Evolutionary conservation across 2,888 invertebrate genomes (phyloP), one percentile per base, ranked within the genome.

Genomic region (Drosophila neutralis): DNA sequence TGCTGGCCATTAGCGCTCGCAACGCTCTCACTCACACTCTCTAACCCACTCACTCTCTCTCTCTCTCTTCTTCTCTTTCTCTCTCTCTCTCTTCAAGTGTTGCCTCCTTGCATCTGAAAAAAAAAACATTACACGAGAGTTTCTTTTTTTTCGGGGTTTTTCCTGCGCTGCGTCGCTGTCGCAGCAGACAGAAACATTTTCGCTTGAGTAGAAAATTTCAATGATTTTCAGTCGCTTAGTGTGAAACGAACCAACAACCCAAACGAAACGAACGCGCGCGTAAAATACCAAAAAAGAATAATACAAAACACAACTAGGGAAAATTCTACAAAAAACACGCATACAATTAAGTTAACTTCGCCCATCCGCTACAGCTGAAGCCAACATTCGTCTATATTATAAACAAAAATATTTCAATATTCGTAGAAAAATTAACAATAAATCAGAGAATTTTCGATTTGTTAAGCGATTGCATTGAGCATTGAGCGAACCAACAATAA

Each of bases 211-310:
- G 78, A 77, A 83, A 76, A 69, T 80, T 86, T 87, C 79, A 79
- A 82, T 83, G 87, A 82, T 80, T 85, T 82, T 78, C 67, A 49
- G 71, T 76, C 64, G 70, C 65, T 91, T 89, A 92, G 92, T 92
- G 89, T 90, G 87, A 91, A 90, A 92, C 92, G 92, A 91, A 92
- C 89, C 87, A 90, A 92, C 86, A 88, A 90, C 85, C 87, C 85
- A 90, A 88, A 83, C 90, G 91, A 92, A 91, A 92, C 92, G 91
- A 92, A 90, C 92, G 88, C 84, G 90, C 86, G 91, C 91, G 91
- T 73, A 72, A 69, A 69, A 69, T 54, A 67, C 53, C 49, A 27
- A n/a, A 18, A 38, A 36, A 64, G 63, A 53, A 75, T 35, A 45
- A 75, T 73, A 60, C 45, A 69, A 66, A 65, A 72, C 38, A 69